Evolutionary conservation across 2,797 vertebrate species (phyloP), one percentile per base, ranked within the genome.

Genomic region (Paratrypauchen microcephalus): DNA sequence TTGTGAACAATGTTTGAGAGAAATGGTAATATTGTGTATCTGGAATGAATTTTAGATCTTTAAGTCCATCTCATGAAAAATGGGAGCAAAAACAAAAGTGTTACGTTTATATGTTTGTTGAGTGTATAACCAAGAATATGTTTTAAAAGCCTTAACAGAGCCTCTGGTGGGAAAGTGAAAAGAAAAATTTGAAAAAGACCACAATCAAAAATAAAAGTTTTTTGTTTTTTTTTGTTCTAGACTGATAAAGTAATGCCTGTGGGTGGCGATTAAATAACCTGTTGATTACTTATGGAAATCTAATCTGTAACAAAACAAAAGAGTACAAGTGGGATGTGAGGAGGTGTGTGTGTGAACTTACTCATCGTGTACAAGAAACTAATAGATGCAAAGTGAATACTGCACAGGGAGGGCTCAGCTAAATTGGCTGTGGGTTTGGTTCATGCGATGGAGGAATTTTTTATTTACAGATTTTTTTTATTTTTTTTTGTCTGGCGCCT

Each of bases 341-440:
- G 74, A 64, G 64, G 72, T 47, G 74, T 60, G 74, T 60, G 74
- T 32, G 78, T 21, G 54, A 74, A 52, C 59, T 57, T 66, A 64
- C 74, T 65, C 74, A 41, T 13, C 32, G 21, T 64, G 39, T 50
- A 18, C 16, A 64, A 47, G 23, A 71, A 66, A 30, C 1, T 60
- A 69, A 80, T 65, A 21, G 76, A 66, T 71, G 58, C 61, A 36
- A 47, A 74, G 72, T 45, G 26, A 81, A 26, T 23, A 54, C 67
- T 77, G 69, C 36, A 66, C 68, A 73, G 74, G 69, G 76, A 76
- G 24, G 69, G 68, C 64, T 76, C 65, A 78, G 75, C 66, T 80
- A 71, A 86, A 82, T 74, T 85, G 83, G 84, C 82, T 75, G 74
- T 73, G 68, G 66, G 67, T 50, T n/a, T 72, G 57, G 69, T 30